phyloP scores from a whole-genome alignment of 2,797 vertebrate genomes.

The Argentina silus region DNA sequence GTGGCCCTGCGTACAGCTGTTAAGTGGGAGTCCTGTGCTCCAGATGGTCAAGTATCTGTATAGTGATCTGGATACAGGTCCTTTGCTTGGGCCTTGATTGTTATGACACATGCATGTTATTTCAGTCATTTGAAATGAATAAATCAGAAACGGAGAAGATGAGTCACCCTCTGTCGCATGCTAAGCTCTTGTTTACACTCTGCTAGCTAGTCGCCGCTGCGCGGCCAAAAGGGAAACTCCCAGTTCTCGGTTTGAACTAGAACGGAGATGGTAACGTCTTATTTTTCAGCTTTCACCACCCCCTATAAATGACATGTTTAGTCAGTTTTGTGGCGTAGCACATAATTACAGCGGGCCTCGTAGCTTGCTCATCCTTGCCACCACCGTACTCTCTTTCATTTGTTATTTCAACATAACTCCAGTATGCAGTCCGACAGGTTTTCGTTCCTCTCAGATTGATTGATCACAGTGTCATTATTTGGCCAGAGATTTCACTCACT shows the following conservation, averaged over 20 bases:
- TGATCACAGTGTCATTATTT: conserved; percentile 6
- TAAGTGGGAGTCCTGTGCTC: neutral
- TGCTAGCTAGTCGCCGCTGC: conserved; percentile 43
- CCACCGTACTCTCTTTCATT: conserved; percentile 31
- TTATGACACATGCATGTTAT: conserved; percentile 52
- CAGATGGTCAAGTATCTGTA: neutral
- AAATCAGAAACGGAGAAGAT: conserved; percentile 67
- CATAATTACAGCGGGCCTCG: conserved; percentile 62
- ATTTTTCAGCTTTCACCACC: conserved; percentile 65
- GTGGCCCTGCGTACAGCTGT: no score
- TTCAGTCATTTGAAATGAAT: conserved; percentile 58
- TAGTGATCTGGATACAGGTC: neutral
- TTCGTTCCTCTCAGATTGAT: conserved; percentile 20
- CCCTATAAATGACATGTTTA: conserved; percentile 66
- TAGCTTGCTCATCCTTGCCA: conserved; percentile 53
- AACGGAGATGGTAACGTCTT: neutral
- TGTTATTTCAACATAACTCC: conserved; percentile 16
- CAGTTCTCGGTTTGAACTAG: conserved; percentile 17
- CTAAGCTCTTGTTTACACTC: conserved; percentile 60
- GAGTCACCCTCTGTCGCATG: conserved; percentile 60
- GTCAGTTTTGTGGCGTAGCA: conserved; percentile 55
- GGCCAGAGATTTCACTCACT: conserved; percentile 1
- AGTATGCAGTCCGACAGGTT: conserved; percentile 7
- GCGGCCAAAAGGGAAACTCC: conserved; percentile 58
- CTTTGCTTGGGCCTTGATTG: conserved; percentile 12